Evolutionary conservation across 92 coral and sea anemone genomes (phyloP), one percentile per base, ranked within the genome.

Genomic region (Palythoa grandiflora): DNA sequence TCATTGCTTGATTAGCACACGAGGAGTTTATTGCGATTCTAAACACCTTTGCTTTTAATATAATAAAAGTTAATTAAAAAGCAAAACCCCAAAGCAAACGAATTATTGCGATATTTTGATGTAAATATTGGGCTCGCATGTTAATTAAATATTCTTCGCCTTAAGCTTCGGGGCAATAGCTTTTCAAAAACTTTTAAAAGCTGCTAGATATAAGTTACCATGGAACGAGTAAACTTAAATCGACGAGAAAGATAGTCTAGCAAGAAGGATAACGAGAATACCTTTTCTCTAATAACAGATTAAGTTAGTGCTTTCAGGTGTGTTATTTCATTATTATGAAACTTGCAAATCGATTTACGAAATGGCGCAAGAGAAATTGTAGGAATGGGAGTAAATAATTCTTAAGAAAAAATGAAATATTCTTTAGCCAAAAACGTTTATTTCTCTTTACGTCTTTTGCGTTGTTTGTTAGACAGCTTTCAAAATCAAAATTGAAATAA

Each of bases 31-130:
- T 81, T 77, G 50, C 39, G 83, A 66, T 66, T 81, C 55, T 47
- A 68, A 81, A 81, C 74, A 36, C 86, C 75, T 47, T 40, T 63
- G 36, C 73, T 81, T 81, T 66, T 20, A 65, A 66, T 66, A 81
- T 50, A 81, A 81, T 81, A 65, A 81, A 81, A 81, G 61, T 65
- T 81, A 81, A 81, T 81, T 81, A 68, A 65, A 81, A 50, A 68
- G 55, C 12, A 48, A 65, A 68, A 66, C 28, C 52, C 47, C 60
- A 81, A 81, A 47, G 61, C 86, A 81, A 81, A 20, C 19, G 61
- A 81, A 81, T 47, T 65, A 44, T 10, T 68, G 74, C 47, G 37
- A 44, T 68, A 65, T 65, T 44, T 66, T 53, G n/a, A 51, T 20
- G 21, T 13, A 21, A 35, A 38, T 70, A 9, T 70, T 70, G 44